Evolutionary conservation across 64 coral and sea anemone genomes (phyloP).

Genomic region (Pocillopora damicornis): DNA sequence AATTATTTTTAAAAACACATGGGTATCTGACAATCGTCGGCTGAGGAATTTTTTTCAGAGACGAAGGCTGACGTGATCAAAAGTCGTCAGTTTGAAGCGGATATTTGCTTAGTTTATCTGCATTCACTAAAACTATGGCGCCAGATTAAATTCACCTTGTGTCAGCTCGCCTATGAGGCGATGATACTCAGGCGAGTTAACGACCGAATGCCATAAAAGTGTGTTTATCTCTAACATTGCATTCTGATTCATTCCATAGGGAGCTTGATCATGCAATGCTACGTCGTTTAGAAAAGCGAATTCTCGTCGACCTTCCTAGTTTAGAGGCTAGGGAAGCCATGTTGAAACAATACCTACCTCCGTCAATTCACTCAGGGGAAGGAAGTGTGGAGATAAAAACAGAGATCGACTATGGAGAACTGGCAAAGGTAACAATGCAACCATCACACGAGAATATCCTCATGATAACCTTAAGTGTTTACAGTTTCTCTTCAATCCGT

Average conservation of each 20-base stretch:
- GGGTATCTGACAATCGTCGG: too few relatives aligned
- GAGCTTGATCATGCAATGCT: constrained; percentile 98
- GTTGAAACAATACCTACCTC: constrained; percentile 78
- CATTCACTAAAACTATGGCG: neutral
- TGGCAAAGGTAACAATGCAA: constrained; percentile 48
- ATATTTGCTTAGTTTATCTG: too few relatives aligned
- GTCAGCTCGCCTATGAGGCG: too few relatives aligned
- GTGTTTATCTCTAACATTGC: neutral
- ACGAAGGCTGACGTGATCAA: too few relatives aligned
- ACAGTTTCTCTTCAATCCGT: too few relatives aligned
- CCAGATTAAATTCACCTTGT: neutral
- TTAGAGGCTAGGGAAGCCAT: constrained; percentile 77
- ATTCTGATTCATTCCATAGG: constrained; percentile 28
- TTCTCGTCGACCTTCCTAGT: constrained; percentile 82
- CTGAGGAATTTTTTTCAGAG: too few relatives aligned
- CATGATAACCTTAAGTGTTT: too few relatives aligned
- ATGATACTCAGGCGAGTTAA: too few relatives aligned
- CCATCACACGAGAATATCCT: too few relatives aligned
- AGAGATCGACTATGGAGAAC: constrained; percentile 80
- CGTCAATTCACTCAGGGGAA: constrained; percentile 53
- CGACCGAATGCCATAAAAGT: too few relatives aligned
- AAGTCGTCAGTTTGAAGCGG: too few relatives aligned
- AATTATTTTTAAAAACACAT: neutral
- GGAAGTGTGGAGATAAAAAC: constrained; percentile 82
- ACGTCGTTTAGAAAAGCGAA: constrained; percentile 91